Conservation (phyloP, 2,113 vertebrate species). For the Phylloscopus trochiloides region DNA sequence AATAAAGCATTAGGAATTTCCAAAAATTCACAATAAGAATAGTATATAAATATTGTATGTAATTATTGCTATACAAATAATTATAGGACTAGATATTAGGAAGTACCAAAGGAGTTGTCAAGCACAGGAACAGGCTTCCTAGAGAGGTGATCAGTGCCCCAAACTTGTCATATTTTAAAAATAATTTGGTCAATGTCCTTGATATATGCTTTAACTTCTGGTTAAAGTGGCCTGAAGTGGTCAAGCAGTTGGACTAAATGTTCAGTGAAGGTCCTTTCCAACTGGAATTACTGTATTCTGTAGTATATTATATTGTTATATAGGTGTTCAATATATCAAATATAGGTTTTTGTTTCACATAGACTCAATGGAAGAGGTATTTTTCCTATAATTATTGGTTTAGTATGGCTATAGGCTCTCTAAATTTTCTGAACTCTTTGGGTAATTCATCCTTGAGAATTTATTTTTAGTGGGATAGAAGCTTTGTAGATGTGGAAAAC, state of each 20-base stretch:
- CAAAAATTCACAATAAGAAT: neutral
- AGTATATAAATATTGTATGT: neutral
- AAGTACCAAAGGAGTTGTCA: neutral
- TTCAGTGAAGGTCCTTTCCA: neutral
- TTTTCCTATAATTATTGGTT: neutral
- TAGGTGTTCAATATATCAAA: neutral
- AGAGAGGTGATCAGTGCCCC: neutral
- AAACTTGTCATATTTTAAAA: neutral
- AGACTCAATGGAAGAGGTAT: neutral
- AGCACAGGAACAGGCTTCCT: neutral
- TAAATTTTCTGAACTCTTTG: neutral
- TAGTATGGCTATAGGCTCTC: neutral
- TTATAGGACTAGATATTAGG: neutral
- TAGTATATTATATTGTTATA: neutral
- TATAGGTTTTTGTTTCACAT: neutral
- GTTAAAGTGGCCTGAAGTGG: neutral
- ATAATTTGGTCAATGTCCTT: neutral
- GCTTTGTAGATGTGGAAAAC: neutral
- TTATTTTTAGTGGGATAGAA: neutral
- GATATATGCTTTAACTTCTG: neutral
- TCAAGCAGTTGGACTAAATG: neutral
- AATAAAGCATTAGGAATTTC: neutral
- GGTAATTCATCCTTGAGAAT: neutral
- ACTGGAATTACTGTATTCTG: neutral
- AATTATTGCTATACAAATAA: neutral